Percentiles rank a stretch among this genome's conserved stretches.
Evolutionary conservation across 2,113 vertebrate species (phyloP).

Genomic region (Piprites chloris): DNA sequence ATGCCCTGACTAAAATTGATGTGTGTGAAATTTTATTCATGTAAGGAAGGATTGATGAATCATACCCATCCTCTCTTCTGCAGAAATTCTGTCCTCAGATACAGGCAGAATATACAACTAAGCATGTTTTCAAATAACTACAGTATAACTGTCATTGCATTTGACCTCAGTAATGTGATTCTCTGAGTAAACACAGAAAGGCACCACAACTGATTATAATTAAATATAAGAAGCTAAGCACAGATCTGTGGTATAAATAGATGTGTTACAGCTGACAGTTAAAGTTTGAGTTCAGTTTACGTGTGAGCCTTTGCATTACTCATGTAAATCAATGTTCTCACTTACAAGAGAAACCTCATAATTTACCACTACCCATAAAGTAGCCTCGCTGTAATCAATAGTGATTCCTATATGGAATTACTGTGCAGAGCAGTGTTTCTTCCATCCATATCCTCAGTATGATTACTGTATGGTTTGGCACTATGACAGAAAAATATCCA

Average conservation of each 20-base stretch:
- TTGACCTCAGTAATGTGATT: conserved; percentile 62
- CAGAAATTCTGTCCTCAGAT: neutral
- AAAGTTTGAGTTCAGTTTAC: conserved; percentile 46
- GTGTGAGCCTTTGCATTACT: conserved; percentile 36
- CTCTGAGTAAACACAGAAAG: conserved; percentile 44
- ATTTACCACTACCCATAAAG: conserved; percentile 59
- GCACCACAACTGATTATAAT: conserved; percentile 49
- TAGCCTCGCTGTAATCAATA: conserved; percentile 43
- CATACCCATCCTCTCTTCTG: neutral
- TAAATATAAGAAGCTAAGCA: conserved; percentile 50
- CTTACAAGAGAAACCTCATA: conserved; percentile 61
- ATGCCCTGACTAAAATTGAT: neutral
- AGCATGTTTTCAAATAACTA: conserved; percentile 35
- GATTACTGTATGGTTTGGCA: conserved; percentile 72
- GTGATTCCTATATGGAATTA: conserved; percentile 52
- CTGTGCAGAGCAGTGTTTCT: conserved; percentile 40
- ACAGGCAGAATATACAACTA: conserved; percentile 1
- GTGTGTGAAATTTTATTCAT: conserved; percentile 1
- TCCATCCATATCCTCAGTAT: conserved; percentile 62
- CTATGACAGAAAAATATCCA: conserved; percentile 62
- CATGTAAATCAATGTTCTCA: conserved; percentile 54
- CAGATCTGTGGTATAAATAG: conserved; percentile 53
- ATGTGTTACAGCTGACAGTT: conserved; percentile 48
- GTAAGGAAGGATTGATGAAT: neutral
- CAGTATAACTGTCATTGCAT: conserved; percentile 17